These are phyloP conservation scores for Himalopsyche tibetana DNA, from an alignment of 2,888 invertebrate species.

Conservation along the genomic window DNA sequence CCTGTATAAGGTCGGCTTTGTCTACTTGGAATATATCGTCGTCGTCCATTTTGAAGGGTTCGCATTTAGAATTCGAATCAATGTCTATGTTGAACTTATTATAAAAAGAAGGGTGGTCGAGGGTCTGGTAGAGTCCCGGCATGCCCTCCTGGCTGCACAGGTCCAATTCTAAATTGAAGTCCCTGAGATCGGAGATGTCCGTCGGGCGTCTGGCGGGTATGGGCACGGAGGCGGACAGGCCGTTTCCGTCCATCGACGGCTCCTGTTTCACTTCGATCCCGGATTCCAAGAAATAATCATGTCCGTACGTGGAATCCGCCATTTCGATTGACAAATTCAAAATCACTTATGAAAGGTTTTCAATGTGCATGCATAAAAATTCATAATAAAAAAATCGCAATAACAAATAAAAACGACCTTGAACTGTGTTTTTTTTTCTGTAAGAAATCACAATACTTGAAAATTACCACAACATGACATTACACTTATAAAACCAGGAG, in stretches of 20 bases:
- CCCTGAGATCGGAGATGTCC: conserved; percentile 69
- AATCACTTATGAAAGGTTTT: not conserved
- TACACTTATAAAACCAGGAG: not conserved
- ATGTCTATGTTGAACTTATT: conserved; percentile 73
- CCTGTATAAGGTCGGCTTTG: conserved; percentile 89
- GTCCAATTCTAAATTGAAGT: conserved; percentile 78
- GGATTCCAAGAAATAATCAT: conserved; percentile 80
- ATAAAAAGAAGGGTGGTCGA: conserved; percentile 70
- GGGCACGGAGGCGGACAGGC: conserved; percentile 80
- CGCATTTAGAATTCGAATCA: conserved; percentile 75
- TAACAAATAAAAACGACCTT: conserved; percentile 62
- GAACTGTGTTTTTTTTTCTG: conserved; percentile 48
- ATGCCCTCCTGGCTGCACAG: conserved; percentile 76
- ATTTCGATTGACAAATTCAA: conserved; percentile 68
- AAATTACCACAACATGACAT: conserved; percentile 22
- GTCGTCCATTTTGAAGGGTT: conserved; percentile 88
- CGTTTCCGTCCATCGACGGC: conserved; percentile 68
- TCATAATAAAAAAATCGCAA: conserved; percentile 53
- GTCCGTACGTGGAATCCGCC: conserved; percentile 80
- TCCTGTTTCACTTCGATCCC: conserved; percentile 81
- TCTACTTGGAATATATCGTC: conserved; percentile 94
- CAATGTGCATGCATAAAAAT: conserved; percentile 41
- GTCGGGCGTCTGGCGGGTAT: conserved; percentile 78
- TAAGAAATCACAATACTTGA: conserved; percentile 27
- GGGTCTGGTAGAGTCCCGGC: conserved; percentile 68